phyloP scores from a whole-genome alignment of 2,797 vertebrate species.

The Craterocephalus amniculus region DNA sequence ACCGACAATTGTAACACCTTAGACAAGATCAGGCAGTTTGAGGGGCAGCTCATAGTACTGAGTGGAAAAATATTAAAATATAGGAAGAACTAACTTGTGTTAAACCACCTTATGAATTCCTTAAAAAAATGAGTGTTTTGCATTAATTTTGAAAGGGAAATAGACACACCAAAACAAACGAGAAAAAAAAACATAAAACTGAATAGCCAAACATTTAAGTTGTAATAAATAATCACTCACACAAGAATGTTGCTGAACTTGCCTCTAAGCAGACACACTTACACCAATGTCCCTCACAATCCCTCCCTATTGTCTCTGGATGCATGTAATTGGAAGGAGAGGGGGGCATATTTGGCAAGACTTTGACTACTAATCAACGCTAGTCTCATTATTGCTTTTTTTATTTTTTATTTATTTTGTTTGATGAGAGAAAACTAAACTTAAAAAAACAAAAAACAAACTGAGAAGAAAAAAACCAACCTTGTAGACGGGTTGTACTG shows the following conservation, averaged over 20 bases:
- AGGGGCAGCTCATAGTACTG: not conserved
- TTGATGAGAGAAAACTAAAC: not conserved
- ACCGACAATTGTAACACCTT: not conserved
- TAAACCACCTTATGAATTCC: not conserved
- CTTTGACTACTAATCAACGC: constrained; percentile 14
- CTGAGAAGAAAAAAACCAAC: constrained; percentile 14
- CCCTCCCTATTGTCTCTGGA: constrained; percentile 28
- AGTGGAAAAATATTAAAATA: not conserved
- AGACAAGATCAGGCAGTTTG: not conserved
- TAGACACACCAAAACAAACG: not conserved
- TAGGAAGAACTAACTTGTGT: not conserved
- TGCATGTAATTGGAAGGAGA: not conserved
- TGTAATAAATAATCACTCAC: not conserved
- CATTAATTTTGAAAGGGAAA: not conserved
- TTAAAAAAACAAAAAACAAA: not conserved
- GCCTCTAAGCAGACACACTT: constrained; percentile 26
- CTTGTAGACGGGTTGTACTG: constrained; percentile 15
- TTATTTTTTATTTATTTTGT: no score
- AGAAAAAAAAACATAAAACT: not conserved
- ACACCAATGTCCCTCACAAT: not conserved
- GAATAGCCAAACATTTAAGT: not conserved
- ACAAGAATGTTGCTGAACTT: constrained; percentile 45
- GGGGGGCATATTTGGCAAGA: constrained; percentile 17
- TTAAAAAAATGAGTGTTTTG: not conserved
- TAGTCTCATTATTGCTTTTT: constrained; percentile 40